phyloP scores from a whole-genome alignment of 2,113 vertebrate genomes.

The Actinemys pallida region DNA sequence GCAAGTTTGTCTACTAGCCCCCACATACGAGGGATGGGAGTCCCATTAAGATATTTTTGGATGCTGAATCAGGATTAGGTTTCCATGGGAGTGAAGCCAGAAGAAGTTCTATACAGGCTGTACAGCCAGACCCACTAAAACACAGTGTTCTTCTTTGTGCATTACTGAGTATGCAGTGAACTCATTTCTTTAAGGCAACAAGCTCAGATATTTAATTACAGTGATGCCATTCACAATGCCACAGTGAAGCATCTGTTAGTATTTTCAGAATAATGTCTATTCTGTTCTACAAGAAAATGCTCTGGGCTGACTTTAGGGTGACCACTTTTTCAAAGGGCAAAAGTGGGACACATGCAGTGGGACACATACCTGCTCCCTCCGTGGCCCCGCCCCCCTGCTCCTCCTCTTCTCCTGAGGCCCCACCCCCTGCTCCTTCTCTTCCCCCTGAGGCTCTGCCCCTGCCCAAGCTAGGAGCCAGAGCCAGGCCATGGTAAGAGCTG shows the following conservation, averaged over 20 bases:
- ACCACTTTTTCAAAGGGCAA: too few species aligned
- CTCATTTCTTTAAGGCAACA: conserved; percentile 17
- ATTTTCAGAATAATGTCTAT: conserved; percentile 23
- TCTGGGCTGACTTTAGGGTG: not conserved
- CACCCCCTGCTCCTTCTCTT: too few species aligned
- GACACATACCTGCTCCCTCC: too few species aligned
- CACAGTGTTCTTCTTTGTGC: not conserved
- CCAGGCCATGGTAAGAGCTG: too few species aligned
- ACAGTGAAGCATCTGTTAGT: conserved; percentile 38
- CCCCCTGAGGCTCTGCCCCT: too few species aligned
- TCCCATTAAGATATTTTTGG: not conserved
- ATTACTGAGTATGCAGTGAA: not conserved
- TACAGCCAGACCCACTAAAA: not conserved
- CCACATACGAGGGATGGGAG: not conserved
- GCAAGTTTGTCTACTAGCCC: not conserved
- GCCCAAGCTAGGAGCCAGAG: too few species aligned
- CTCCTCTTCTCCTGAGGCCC: too few species aligned
- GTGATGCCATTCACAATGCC: conserved; percentile 9
- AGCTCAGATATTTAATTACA: conserved; percentile 36
- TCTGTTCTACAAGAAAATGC: not conserved
- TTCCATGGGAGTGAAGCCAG: not conserved
- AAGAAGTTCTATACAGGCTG: not conserved
- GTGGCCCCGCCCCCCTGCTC: too few species aligned
- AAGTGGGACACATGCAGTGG: too few species aligned
- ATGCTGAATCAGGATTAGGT: not conserved